Conservation (phyloP, 1,140 invertebrate species). For the Chironomus tepperi region DNA sequence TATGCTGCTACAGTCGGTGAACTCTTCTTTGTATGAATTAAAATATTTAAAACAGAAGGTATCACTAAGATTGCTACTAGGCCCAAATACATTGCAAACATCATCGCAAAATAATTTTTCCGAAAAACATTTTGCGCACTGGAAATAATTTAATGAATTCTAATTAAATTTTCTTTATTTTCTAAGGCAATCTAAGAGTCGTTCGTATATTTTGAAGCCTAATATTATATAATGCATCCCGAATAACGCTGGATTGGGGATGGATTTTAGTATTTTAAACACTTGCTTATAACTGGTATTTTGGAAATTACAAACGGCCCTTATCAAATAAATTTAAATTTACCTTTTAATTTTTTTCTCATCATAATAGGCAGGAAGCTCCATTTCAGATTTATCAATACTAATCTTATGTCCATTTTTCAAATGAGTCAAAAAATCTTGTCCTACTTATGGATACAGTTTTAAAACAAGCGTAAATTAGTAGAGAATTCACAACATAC, state of each 20-base stretch:
- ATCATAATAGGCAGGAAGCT: background rate
- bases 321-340: too few species aligned
- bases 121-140: slow-evolving; percentile 57
- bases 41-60: slow-evolving; percentile 51
- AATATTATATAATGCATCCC: too few species aligned
- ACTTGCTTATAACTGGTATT: too few species aligned
- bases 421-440: too few species aligned
- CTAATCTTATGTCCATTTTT: too few species aligned
- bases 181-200: too few species aligned
- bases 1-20: slow-evolving; percentile 55
- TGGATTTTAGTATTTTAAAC: background rate
- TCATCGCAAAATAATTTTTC: slow-evolving; percentile 50
- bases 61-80: slow-evolving; percentile 53
- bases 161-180: too few species aligned
- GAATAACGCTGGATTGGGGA: background rate
- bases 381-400: background rate
- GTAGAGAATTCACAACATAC: too few species aligned
- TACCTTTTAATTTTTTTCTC: background rate
- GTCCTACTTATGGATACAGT: too few species aligned
- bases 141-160: background rate
- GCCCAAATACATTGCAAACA: slow-evolving; percentile 50
- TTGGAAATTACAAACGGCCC: too few species aligned
- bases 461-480: too few species aligned
- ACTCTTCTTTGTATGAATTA: slow-evolving; percentile 57
- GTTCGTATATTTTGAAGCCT: too few species aligned